A percentile compares a stretch with the other conserved stretches of the same genome.
These are phyloP conservation scores for Palythoa caribaeorum DNA, from an alignment of 92 coral and sea anemone genomes.

Conservation along the genomic window DNA sequence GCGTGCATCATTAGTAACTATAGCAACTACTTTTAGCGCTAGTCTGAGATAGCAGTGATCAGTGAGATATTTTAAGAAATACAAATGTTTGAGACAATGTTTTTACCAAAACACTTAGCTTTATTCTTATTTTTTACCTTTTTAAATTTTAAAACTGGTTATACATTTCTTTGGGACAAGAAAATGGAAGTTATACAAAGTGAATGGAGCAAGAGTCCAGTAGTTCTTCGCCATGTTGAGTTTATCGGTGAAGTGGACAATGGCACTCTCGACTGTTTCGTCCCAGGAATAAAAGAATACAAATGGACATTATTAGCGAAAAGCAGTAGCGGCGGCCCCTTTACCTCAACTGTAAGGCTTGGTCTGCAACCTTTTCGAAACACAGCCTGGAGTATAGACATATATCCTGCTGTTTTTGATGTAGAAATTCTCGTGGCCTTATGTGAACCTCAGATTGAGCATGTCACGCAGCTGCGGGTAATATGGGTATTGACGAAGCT, in stretches of 20 bases:
- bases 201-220: slow-evolving; percentile 65
- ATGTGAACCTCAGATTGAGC: slow-evolving; percentile 37
- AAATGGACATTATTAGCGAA: slow-evolving; percentile 51
- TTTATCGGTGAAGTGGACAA: slow-evolving; percentile 89
- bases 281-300: slow-evolving; percentile 85
- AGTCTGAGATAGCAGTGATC: no score
- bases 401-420: slow-evolving; percentile 35
- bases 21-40: slow-evolving; percentile 1
- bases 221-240: slow-evolving; percentile 85
- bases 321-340: slow-evolving; percentile 50
- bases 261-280: slow-evolving; percentile 87
- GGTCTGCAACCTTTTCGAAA: slow-evolving; percentile 37
- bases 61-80: background rate
- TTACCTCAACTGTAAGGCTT: slow-evolving; percentile 15
- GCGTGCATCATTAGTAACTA: slow-evolving; percentile 8
- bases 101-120: background rate
- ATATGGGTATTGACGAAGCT: slow-evolving; percentile 73
- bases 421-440: slow-evolving; percentile 39
- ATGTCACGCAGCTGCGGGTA: slow-evolving; percentile 24
- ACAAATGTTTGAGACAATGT: background rate
- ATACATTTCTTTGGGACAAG: slow-evolving; percentile 64
- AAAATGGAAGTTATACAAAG: slow-evolving; percentile 65
- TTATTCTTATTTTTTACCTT: background rate
- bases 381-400: slow-evolving; percentile 34
- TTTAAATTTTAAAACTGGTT: slow-evolving; percentile 10